A percentile compares a stretch with the other conserved stretches of the same genome.
Conservation (phyloP, 2,113 vertebrate genomes). For the Lophotis ruficrista region DNA sequence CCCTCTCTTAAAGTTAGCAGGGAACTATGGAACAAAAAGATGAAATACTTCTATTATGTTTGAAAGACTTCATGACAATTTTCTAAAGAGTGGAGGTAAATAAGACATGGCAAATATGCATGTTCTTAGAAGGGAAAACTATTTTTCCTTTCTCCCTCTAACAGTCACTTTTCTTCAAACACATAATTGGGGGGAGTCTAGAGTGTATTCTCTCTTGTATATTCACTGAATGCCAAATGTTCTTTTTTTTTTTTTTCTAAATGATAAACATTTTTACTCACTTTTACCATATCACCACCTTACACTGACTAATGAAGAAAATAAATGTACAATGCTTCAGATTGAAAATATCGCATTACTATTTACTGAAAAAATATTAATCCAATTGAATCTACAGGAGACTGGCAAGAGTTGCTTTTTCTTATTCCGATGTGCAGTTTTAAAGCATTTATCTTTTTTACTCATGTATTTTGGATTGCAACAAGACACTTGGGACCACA, state of each 20-base stretch:
- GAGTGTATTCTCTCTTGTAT: background rate
- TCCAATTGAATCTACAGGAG: background rate
- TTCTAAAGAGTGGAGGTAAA: background rate
- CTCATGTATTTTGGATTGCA: background rate
- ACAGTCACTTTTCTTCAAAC: background rate
- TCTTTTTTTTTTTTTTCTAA: background rate
- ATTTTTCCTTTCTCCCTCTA: background rate
- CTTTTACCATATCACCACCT: background rate
- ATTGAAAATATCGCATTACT: background rate
- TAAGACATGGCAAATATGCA: background rate
- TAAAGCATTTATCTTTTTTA: background rate
- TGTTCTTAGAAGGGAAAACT: background rate
- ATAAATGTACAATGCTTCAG: background rate
- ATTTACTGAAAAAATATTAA: background rate
- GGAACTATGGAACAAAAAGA: background rate
- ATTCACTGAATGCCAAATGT: background rate
- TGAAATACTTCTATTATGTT: background rate
- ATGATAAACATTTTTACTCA: background rate
- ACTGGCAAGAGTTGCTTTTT: background rate
- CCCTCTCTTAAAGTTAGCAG: background rate
- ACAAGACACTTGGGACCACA: background rate
- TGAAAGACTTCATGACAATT: background rate
- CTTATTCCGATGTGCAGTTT: background rate
- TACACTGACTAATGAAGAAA: accelerated
- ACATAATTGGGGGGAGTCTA: background rate